Percentiles rank a stretch among this genome's conserved stretches.
Evolutionary conservation across 2,888 invertebrate species (phyloP).

Genomic region (Macroteleia sp.): DNA sequence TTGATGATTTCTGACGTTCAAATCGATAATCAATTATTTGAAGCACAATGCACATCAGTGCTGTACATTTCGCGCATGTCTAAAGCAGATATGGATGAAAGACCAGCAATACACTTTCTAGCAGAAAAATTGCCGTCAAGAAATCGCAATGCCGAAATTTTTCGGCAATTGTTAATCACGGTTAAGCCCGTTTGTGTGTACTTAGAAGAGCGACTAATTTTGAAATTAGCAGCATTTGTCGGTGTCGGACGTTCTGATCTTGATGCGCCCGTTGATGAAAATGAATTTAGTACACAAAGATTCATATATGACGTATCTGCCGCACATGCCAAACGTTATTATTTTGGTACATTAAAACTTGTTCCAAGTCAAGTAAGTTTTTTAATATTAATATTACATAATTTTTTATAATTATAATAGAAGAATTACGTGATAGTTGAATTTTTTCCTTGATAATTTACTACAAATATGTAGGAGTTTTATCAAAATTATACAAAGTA

Average conservation of each 20-base stretch:
- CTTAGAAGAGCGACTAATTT: conserved; percentile 93
- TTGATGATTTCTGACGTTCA: conserved; percentile 92
- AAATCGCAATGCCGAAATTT: conserved; percentile 92
- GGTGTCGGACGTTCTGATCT: conserved; percentile 86
- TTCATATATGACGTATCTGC: conserved; percentile 92
- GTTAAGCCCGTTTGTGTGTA: conserved; percentile 93
- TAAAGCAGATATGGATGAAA: conserved; percentile 83
- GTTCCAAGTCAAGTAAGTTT: conserved; percentile 89
- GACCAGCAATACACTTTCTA: conserved; percentile 89
- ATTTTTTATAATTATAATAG: too few relatives aligned
- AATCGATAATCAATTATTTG: conserved; percentile 89
- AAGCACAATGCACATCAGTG: conserved; percentile 93
- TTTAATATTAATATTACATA: too few relatives aligned
- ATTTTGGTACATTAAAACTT: conserved; percentile 92
- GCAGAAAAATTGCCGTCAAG: conserved; percentile 89
- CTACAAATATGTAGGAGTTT: too few relatives aligned
- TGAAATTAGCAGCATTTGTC: conserved; percentile 88
- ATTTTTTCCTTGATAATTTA: too few relatives aligned
- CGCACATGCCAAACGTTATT: conserved; percentile 92
- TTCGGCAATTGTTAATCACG: conserved; percentile 92
- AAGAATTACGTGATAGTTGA: neutral
- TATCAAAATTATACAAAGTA: too few relatives aligned
- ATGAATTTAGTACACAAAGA: conserved; percentile 91
- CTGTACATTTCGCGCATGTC: conserved; percentile 88
- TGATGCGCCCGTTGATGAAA: conserved; percentile 88